Base-by-base conservation (phyloP, 1,140 invertebrate species). In the Drosophila bipectinata region DNA sequence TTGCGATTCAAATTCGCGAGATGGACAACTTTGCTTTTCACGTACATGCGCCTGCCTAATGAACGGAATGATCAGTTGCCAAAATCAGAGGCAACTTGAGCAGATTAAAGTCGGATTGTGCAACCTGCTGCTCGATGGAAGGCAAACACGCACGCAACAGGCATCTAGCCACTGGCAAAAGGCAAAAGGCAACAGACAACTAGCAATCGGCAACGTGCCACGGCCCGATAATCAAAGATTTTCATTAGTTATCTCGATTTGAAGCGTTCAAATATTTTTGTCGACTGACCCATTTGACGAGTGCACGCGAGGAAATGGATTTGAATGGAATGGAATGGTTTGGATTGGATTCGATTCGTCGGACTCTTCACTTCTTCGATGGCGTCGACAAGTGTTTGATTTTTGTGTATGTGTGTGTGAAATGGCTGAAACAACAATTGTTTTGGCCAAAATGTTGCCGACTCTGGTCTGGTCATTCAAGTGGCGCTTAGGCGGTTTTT, bases 401-500 rank as follows among this genome's bases (percentile, higher is more conserved):
- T 77, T 76, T 39, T 47, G 57, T 68, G 39, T 41, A 7, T 41
- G 41, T 12, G 14, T 44, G 41, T 63, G 45, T 14, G 34, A 34
- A 69, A 32, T 64, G 30, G 61, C 34, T 8, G 14, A 44, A 9
- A 44, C 18, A 47, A 47, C 44, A 47, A 52, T 52, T 52, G 49
- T 32, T 30, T 64, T 44, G 52, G 51, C 59, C n/a, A 51, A 66
- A 10, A 34, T 44, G 41, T 44, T 8, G 41, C 14, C 41, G 41
- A 44, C 41, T 44, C 41, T 5, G 41, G 41, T 44, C 72, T 85
- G 73, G 79, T 81, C 76, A 77, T 78, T 87, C 75, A 72, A 87
- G 83, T 87, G 83, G 83, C 83, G 83, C 83, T 88, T 87, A 79
- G 83, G 63, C 79, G 78, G 59, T 68, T 87, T 79, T 87, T 79